These are phyloP conservation scores for Antechinus flavipes DNA, from an alignment of 2,113 vertebrate species.

Conservation along the genomic window DNA sequence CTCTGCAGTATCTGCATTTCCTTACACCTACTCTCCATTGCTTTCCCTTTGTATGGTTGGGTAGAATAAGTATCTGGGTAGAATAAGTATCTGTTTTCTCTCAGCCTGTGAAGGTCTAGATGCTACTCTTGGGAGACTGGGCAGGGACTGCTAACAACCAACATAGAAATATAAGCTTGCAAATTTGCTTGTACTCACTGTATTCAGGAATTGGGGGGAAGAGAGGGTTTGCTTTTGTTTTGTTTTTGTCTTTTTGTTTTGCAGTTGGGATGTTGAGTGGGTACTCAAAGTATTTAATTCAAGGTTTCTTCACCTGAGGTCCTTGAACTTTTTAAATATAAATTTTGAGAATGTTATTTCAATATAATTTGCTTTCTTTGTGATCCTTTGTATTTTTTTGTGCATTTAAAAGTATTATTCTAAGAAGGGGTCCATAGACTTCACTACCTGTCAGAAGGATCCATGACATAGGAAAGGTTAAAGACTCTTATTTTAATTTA, in stretches of 20 bases:
- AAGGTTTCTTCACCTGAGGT: neutral
- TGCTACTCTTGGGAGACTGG: neutral
- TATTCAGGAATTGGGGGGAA: neutral
- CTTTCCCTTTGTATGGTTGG: neutral
- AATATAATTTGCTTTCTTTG: neutral
- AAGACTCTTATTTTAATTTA: neutral
- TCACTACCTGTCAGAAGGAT: neutral
- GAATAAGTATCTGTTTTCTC: neutral
- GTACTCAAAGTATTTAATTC: neutral
- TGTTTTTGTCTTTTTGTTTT: neutral
- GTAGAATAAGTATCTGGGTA: neutral
- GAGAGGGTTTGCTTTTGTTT: neutral
- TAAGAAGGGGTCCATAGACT: neutral
- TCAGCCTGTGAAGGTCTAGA: neutral
- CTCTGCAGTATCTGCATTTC: neutral
- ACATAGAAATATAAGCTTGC: neutral
- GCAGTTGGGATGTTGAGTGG: neutral
- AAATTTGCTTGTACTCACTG: neutral
- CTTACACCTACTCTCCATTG: neutral
- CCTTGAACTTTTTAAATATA: neutral
- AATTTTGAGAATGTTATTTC: neutral
- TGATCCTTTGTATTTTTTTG: neutral
- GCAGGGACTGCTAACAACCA: neutral
- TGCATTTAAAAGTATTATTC: neutral
- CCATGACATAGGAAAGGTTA: neutral